Percentiles rank a stretch among this genome's conserved stretches.
phyloP scores from a whole-genome alignment of 2,888 invertebrate genomes.

The Euzetes globulus region DNA sequence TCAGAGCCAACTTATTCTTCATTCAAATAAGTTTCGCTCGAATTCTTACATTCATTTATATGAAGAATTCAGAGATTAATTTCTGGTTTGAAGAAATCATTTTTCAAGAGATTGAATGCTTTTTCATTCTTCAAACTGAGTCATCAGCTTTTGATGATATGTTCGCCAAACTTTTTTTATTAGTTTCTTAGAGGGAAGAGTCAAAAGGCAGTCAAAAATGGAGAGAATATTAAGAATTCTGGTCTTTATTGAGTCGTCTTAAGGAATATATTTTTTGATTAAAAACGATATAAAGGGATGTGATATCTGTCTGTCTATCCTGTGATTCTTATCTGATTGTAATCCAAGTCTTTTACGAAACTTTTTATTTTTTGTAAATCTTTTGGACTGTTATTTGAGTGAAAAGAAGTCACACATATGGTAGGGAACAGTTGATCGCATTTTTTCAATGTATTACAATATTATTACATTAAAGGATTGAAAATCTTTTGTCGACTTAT shows the following conservation, averaged over 20 bases:
- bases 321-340: too few species aligned
- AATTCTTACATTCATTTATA: neutral
- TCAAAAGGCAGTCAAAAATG: neutral
- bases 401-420: neutral
- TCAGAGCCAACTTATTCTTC: neutral
- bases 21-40: neutral
- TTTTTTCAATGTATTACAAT: neutral
- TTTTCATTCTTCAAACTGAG: neutral
- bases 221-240: neutral
- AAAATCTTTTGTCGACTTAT: conserved; percentile 3
- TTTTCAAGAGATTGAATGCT: neutral
- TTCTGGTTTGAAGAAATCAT: neutral
- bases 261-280: conserved; percentile 2
- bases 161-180: neutral
- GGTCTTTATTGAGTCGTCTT: neutral
- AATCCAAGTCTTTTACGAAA: neutral
- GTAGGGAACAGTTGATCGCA: neutral
- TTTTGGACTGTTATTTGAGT: neutral
- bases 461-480: conserved; percentile 4
- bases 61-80: neutral
- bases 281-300: neutral
- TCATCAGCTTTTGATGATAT: neutral
- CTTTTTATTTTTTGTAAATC: neutral
- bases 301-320: neutral
- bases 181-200: neutral